A percentile compares a stretch with the other conserved stretches of the same genome.
Evolutionary conservation across 2,113 vertebrate genomes (phyloP).

Genomic region (Spilogale gracilis): DNA sequence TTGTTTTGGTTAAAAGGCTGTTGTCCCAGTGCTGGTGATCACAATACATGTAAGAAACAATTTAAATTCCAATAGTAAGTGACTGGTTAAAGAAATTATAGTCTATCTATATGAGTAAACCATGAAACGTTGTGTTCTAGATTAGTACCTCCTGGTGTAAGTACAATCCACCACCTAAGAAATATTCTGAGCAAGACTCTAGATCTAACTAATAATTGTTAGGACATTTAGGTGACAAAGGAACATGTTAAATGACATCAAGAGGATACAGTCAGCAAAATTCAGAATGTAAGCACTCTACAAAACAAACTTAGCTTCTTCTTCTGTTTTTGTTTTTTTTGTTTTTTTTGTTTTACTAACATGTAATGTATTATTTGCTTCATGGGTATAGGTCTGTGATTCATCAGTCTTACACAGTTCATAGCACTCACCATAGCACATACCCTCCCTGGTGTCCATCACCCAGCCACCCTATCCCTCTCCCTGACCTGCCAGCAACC

Average conservation of each 20-base stretch:
- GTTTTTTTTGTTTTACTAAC: too few species aligned
- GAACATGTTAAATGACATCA: background rate
- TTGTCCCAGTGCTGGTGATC: background rate
- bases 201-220: background rate
- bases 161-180: background rate
- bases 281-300: background rate
- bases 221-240: constrained; percentile 17
- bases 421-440: too few species aligned
- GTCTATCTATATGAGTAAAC: background rate
- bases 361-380: too few species aligned
- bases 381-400: too few species aligned
- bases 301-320: background rate
- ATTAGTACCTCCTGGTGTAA: background rate
- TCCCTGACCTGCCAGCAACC: too few species aligned
- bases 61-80: background rate
- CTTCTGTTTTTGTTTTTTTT: background rate
- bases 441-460: too few species aligned
- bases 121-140: background rate
- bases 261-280: background rate
- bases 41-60: background rate
- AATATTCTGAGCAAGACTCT: background rate
- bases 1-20: background rate
- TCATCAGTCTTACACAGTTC: too few species aligned
- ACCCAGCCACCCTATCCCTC: too few species aligned
- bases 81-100: background rate